Base-by-base conservation (phyloP, 2,113 vertebrate species). In the Thamnophis sirtalis region DNA sequence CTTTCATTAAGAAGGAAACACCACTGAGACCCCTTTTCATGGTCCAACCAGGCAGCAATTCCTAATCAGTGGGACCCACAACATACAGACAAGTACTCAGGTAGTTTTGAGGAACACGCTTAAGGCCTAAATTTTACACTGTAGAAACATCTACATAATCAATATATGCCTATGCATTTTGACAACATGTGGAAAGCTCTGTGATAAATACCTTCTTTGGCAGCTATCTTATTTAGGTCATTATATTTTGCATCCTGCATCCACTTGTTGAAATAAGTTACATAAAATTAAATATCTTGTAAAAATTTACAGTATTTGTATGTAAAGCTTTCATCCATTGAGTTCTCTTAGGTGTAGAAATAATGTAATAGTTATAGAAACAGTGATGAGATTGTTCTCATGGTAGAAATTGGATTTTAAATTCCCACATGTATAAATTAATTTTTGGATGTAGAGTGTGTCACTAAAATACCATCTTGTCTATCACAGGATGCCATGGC, bases 401-500 rank as follows among this genome's bases (percentile, higher is more conserved):
- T 58, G 26, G 17, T 13, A 43, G 0, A 4, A 22, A 33, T 43
- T 55, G 1, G 5, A 48, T n/a, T 33, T 60, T 91, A 89, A 38
- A 88, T 7, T 7, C 1, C 21, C 8, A 2, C 49, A 80, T 93
- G 90, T 93, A 93, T 15, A 38, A 4, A 8, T 0, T 84, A 80
- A 73, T 89, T 89, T 89, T 0, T 33, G 24, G 85, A 38, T 88
- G 3, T 56, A 0, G 90, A 90, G 11, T 60, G n/a, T 48, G 90
- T 92, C 91, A 94, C 13, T 92, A 11, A 24, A 92, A 33, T 90
- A 0, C 93, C 38, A 51, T 73, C 0, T 95, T 93, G 24, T 22
- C 2, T 92, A 10, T 96, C 94, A 49, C 97, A 99, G 99, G 99
- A 99, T 96, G 98, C 98, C 11, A 99, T 99, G 99, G 98, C 98